Base-by-base conservation (phyloP, 2,113 vertebrate genomes). In the Heliornis fulica region DNA sequence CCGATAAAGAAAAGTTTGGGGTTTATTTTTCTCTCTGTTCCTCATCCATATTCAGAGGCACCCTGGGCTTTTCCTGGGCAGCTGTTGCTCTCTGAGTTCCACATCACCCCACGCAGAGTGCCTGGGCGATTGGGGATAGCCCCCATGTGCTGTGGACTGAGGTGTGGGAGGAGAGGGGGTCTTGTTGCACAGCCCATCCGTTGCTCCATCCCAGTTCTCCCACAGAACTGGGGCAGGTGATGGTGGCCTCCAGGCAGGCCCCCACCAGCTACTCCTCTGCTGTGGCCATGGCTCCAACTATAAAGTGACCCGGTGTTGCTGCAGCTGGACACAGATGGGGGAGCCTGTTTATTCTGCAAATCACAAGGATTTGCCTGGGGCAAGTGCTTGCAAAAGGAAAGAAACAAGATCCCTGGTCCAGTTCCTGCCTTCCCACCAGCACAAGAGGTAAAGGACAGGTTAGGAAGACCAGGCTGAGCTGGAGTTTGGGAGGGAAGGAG, bases 1-100 rank as follows among this genome's bases (percentile, higher is more conserved):
- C 71, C 8, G 9, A 81, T 94, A 92, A 78, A 94, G 76, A 83
- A 76, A 94, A 97, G 64, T 95, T 96, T 82, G 86, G 72, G 51
- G 6, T 38, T 94, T 94, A 64, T 94, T 93, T 95, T 92, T 41
- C 83, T 92, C 71, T 19, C 60, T 46, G 59, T 23, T 92, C 76
- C 60, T 96, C 68, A 83, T 93, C 68, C 83, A 59, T 90, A 90
- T 92, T 95, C 91, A 95, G 92, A 77, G 54, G 50, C 63, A 83
- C 59, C 28, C 68, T 59, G 79, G 94, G 86, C 77, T 59, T 78
- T 78, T 65, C 92, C 86, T 10, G 8, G 80, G 46, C 83, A 93
- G 75, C 71, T 74, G 68, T 54, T 80, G 9, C 71, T 90, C 68
- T 88, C 79, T 9, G 4, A 65, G n/a, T 15, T 43, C 31, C 34